phyloP scores from a whole-genome alignment of 2,888 invertebrate species.

The Tachina grossa region DNA sequence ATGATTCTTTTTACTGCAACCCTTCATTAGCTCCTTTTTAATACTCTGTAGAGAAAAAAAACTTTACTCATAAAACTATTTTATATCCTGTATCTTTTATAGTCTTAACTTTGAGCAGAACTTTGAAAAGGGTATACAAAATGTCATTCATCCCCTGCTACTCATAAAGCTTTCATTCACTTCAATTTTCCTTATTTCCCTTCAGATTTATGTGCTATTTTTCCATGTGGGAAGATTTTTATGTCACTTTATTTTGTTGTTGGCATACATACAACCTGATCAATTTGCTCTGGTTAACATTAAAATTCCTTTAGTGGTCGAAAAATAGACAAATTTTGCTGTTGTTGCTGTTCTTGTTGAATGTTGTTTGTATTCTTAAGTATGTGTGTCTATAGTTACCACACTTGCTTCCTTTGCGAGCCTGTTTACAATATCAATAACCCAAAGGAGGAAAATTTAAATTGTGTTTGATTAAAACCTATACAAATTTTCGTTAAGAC shows the following conservation, averaged over 20 bases:
- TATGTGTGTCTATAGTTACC: not conserved
- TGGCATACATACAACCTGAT: constrained; percentile 25
- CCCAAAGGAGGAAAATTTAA: constrained; percentile 3
- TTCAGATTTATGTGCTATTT: not conserved
- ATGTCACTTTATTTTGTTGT: constrained; percentile 23
- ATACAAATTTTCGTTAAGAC: constrained; percentile 20
- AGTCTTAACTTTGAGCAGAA: not conserved
- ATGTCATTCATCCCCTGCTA: not conserved
- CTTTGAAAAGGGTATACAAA: not conserved
- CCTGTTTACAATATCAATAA: constrained; percentile 14
- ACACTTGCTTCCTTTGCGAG: constrained; percentile 18
- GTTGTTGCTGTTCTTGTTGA: not conserved
- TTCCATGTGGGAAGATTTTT: not conserved
- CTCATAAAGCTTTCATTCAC: not conserved
- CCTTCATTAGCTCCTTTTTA: not conserved
- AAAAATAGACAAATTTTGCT: constrained; percentile 48
- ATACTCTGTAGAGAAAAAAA: not conserved
- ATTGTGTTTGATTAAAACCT: constrained; percentile 48
- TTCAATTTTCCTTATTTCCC: constrained; percentile 1
- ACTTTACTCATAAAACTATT: constrained; percentile 3
- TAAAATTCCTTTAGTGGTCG: constrained; percentile 60
- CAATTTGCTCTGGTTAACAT: constrained; percentile 48
- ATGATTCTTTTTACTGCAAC: not conserved
- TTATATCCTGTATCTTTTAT: not conserved
- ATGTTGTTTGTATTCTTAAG: not conserved